Percentiles rank a stretch among this genome's conserved stretches.
Conservation (phyloP, 1,140 invertebrate species). For the Musca vetustissima region DNA sequence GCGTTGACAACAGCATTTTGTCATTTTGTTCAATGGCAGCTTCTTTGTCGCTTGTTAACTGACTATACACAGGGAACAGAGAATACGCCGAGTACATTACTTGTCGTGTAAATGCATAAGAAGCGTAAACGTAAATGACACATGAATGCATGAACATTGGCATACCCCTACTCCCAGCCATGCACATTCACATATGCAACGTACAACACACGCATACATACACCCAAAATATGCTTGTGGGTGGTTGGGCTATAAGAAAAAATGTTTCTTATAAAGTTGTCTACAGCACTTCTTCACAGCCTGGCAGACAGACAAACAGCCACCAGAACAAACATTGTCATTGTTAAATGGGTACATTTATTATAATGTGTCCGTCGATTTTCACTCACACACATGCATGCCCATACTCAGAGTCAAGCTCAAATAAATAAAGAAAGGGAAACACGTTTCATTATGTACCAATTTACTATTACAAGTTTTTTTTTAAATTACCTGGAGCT, state of each 20-base stretch:
- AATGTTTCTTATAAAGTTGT: neutral
- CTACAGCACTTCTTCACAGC: neutral
- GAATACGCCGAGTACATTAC: slow-evolving; percentile 8
- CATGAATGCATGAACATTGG: neutral
- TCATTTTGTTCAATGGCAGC: slow-evolving; percentile 17
- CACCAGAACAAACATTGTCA: too few relatives aligned
- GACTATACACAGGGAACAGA: neutral
- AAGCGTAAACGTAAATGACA: neutral
- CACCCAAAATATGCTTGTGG: neutral
- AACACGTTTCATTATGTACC: slow-evolving; percentile 8
- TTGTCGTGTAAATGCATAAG: slow-evolving; percentile 18
- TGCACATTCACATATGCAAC: neutral
- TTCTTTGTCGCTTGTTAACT: slow-evolving; percentile 21
- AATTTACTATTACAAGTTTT: slow-evolving; percentile 8
- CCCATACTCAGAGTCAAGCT: neutral
- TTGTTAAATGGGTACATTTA: slow-evolving; percentile 6
- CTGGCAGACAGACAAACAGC: neutral
- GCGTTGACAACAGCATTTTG: slow-evolving; percentile 22
- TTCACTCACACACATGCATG: neutral
- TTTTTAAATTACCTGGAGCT: neutral
- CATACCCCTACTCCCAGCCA: neutral
- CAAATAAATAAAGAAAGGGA: neutral
- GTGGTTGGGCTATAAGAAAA: neutral
- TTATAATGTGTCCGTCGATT: slow-evolving; percentile 4
- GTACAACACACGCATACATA: neutral